Conservation (phyloP, 2,888 invertebrate species). For the Caenorhabditis sinica region DNA sequence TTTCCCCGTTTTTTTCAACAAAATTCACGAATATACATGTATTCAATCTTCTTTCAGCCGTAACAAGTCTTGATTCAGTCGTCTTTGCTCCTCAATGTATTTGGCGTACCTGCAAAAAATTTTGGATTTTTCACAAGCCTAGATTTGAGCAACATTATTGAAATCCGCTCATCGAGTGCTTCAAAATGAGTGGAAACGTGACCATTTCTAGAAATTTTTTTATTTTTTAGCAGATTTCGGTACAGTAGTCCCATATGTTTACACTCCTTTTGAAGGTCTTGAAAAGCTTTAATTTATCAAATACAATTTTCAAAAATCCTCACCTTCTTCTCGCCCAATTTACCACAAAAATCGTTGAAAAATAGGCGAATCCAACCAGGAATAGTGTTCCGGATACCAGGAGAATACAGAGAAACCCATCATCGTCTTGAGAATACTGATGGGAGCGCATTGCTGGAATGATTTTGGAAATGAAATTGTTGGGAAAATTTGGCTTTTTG, state of each 20-base stretch:
- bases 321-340: constrained; percentile 63
- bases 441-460: neutral
- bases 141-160: neutral
- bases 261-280: neutral
- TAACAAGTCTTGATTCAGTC: constrained; percentile 34
- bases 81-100: constrained; percentile 40
- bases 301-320: neutral
- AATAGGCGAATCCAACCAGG: constrained; percentile 65
- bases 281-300: neutral
- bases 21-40: too few relatives aligned
- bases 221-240: too few relatives aligned
- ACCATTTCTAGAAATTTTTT: neutral
- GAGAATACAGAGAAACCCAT: constrained; percentile 62
- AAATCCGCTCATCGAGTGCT: neutral
- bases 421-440: constrained; percentile 51
- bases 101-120: constrained; percentile 19
- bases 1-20: too few relatives aligned
- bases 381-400: constrained; percentile 65
- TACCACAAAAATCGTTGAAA: constrained; percentile 62
- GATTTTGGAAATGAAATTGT: constrained; percentile 9
- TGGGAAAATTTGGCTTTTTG: neutral
- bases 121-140: neutral
- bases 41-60: constrained; percentile 41
- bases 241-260: too few relatives aligned
- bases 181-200: neutral